These are phyloP conservation scores for Eulimnadia texana DNA, from an alignment of 1,140 invertebrate species.

Conservation along the genomic window DNA sequence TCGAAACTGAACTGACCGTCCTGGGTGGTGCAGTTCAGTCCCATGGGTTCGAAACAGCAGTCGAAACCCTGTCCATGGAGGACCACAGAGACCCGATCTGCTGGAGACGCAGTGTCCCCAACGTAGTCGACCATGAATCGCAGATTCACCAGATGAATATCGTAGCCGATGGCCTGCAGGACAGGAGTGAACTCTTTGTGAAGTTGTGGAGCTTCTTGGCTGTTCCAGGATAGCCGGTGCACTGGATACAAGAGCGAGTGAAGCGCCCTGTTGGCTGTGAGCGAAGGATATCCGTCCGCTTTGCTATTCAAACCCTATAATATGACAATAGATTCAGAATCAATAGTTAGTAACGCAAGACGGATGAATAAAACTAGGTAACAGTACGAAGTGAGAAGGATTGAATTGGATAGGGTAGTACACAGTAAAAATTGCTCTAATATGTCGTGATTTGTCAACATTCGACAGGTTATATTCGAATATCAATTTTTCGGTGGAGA, in stretches of 20 bases:
- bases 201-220: slow-evolving; percentile 28
- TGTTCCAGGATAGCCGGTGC: slow-evolving; percentile 35
- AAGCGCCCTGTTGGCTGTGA: slow-evolving; percentile 43
- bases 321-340: neutral
- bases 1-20: slow-evolving; percentile 34
- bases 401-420: too few species aligned
- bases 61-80: slow-evolving; percentile 36
- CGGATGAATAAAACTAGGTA: too few species aligned
- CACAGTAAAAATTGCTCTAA: too few species aligned
- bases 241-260: slow-evolving; percentile 53
- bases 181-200: slow-evolving; percentile 31
- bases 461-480: too few species aligned
- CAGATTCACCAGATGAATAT: slow-evolving; percentile 34
- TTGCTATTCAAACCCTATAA: neutral
- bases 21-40: slow-evolving; percentile 25
- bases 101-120: slow-evolving; percentile 19
- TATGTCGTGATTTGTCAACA: too few species aligned
- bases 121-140: slow-evolving; percentile 30
- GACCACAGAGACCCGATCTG: slow-evolving; percentile 28
- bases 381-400: too few species aligned
- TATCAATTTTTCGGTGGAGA: too few species aligned
- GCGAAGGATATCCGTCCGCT: slow-evolving; percentile 41
- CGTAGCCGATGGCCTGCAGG: slow-evolving; percentile 41
- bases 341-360: slow-evolving; percentile 35
- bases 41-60: slow-evolving; percentile 30